Conservation (phyloP, 2,797 vertebrate species). For the Dipus sagitta region DNA sequence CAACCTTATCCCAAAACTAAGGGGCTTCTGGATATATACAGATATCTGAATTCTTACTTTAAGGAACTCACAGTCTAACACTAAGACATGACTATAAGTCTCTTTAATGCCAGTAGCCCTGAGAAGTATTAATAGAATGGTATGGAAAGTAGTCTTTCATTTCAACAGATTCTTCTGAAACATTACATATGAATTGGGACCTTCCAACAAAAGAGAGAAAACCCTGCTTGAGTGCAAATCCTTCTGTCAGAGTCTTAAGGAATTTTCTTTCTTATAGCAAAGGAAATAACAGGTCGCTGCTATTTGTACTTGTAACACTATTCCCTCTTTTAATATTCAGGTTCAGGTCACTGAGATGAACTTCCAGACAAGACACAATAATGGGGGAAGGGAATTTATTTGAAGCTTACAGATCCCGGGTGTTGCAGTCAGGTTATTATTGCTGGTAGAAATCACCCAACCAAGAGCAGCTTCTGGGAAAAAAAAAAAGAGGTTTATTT, state of each 20-base stretch:
- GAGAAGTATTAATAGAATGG: neutral
- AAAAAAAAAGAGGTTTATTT: too few species aligned
- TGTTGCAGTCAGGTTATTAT: too few species aligned
- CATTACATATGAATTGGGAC: neutral
- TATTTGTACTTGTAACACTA: neutral
- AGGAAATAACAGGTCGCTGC: neutral
- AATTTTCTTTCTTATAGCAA: slow-evolving; percentile 36
- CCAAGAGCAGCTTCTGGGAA: too few species aligned
- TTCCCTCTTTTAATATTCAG: neutral
- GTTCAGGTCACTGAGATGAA: too few species aligned
- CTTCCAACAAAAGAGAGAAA: neutral
- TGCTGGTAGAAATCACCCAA: too few species aligned
- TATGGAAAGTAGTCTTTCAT: slow-evolving; percentile 4
- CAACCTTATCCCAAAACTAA: neutral
- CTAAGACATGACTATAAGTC: slow-evolving; percentile 11
- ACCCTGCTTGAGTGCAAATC: neutral
- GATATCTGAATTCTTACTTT: slow-evolving; percentile 24
- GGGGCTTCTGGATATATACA: slow-evolving; percentile 4
- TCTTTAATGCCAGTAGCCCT: neutral
- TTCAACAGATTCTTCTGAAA: slow-evolving; percentile 38
- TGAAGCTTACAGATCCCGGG: too few species aligned
- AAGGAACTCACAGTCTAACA: slow-evolving; percentile 15
- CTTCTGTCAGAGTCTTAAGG: slow-evolving; percentile 11
- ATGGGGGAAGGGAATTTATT: too few species aligned
- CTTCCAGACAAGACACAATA: too few species aligned